These are phyloP conservation scores for Poecilus cupreus DNA, from an alignment of 2,888 invertebrate species.

Conservation along the genomic window DNA sequence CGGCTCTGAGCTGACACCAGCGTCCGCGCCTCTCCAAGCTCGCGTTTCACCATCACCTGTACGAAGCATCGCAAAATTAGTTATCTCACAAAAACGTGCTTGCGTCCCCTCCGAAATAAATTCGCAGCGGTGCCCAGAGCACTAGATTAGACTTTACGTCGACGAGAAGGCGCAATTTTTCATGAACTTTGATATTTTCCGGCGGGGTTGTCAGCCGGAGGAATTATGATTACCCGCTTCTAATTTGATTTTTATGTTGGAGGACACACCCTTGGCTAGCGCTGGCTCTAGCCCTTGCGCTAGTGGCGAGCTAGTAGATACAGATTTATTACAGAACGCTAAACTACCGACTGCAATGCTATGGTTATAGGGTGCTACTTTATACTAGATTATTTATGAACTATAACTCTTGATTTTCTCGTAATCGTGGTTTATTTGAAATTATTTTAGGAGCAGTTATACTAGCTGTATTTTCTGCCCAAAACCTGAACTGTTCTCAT, in stretches of 20 bases:
- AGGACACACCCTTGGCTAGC: no score
- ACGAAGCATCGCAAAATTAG: not conserved
- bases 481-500: no score
- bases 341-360: no score
- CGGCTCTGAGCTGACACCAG: no score
- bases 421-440: no score
- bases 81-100: not conserved
- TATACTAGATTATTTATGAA: no score
- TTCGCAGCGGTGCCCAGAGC: not conserved
- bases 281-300: no score
- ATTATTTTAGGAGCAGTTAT: no score
- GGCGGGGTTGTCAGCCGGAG: not conserved
- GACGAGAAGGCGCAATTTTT: not conserved
- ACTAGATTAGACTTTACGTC: slow-evolving; percentile 23
- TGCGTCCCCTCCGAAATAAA: not conserved
- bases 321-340: no score
- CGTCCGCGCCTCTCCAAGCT: not conserved
- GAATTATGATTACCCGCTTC: slow-evolving; percentile 6
- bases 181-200: slow-evolving; percentile 30
- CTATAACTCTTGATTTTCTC: no score
- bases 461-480: no score
- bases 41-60: not conserved
- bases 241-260: slow-evolving; percentile 20
- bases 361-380: no score
- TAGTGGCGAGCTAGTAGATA: not conserved